Evolutionary conservation across 2,797 vertebrate species (phyloP).

Genomic region (Percopsis omiscomaycus): DNA sequence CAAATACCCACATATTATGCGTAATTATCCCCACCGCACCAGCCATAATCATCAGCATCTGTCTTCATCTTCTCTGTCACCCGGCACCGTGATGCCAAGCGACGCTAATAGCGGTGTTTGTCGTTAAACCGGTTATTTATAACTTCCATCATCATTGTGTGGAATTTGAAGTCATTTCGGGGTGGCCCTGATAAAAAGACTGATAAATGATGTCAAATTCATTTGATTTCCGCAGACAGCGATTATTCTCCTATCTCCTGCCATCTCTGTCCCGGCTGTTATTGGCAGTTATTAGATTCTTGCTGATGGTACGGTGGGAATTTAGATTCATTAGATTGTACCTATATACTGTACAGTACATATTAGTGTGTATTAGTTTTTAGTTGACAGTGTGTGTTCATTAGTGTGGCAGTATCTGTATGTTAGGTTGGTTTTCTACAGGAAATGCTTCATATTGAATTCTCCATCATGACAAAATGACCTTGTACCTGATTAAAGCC

Average conservation of each 20-base stretch:
- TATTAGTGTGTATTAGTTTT: constrained; percentile 23
- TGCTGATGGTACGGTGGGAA: too few species aligned
- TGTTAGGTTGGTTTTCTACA: constrained; percentile 23
- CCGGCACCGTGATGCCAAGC: constrained; percentile 41
- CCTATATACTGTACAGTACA: background rate
- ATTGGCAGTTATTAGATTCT: background rate
- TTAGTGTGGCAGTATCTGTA: background rate
- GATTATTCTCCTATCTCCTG: constrained; percentile 29
- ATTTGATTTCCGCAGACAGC: constrained; percentile 28
- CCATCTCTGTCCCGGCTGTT: constrained; percentile 21
- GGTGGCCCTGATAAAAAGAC: constrained; percentile 37
- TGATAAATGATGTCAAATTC: constrained; percentile 48
- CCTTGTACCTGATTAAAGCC: constrained; percentile 13
- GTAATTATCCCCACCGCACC: constrained; percentile 70
- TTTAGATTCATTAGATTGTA: too few species aligned
- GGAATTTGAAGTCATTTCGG: constrained; percentile 44
- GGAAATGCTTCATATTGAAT: constrained; percentile 21
- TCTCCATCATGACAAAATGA: constrained; percentile 17
- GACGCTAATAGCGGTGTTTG: constrained; percentile 64
- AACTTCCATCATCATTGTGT: constrained; percentile 38
- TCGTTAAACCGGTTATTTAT: constrained; percentile 67
- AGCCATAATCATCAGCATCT: constrained; percentile 74
- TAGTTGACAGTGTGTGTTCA: constrained; percentile 17
- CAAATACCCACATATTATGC: constrained; percentile 69
- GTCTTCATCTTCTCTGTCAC: constrained; percentile 68